Evolutionary conservation across 2,797 vertebrate genomes (phyloP), one percentile per base, ranked within the genome.

Genomic region (Octomys mimax): DNA sequence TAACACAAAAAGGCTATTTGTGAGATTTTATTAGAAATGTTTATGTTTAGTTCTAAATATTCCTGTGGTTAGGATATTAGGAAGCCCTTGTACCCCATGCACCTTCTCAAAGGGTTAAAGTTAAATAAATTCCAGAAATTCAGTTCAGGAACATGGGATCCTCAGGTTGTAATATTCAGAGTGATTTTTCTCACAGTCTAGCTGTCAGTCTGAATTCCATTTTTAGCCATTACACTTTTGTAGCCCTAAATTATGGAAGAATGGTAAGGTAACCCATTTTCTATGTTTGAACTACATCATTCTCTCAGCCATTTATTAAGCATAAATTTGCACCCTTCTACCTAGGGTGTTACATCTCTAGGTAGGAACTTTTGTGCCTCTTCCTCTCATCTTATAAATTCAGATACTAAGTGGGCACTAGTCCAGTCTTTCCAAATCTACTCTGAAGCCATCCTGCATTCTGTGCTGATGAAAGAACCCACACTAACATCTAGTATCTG

Each of bases 171-270:
- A 85, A 90, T 71, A 92, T 28, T 21, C 5, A 70, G 22, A 9
- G 19, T 90, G 12, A 86, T 92, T 89, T 93, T 96, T 93, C 61
- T 95, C 59, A 90, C 46, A 73, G 91, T 10, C 4, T 62, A 94
- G 57, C 61, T 66, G 26, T 94, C 78, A 75, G 36, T 6, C 24
- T 83, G 70, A 86, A 22, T 71, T 94, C 31, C 42, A 57, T 70
- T 96, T 96, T 77, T 88, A 84, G 39, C 54, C 39, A 71, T 6
- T 83, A 5, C 49, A 31, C 42, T 9, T 87, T 62, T 84, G 36
- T 87, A 16, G n/a, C 4, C 12, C 86, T 83, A 93, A 80, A 84
- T 73, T 93, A 81, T 87, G 84, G 64, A 89, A 84, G 9, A 4
- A 6, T 75, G 11, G 12, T 62, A 85, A 88, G 73, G 10, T 78